A percentile compares a stretch with the other conserved stretches of the same genome.
phyloP scores from a whole-genome alignment of 2,888 invertebrate species.

The Apotomis betuletana region DNA sequence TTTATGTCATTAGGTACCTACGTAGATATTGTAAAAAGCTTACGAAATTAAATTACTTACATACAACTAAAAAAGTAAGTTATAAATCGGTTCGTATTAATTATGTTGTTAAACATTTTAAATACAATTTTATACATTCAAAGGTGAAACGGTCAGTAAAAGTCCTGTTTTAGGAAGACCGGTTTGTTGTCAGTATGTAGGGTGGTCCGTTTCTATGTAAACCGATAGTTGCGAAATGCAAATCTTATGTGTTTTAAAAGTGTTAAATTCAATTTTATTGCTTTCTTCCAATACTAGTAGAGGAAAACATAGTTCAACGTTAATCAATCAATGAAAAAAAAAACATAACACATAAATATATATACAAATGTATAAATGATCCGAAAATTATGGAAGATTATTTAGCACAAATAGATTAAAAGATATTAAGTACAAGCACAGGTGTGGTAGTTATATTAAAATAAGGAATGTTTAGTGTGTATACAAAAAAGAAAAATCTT shows the following conservation, averaged over 20 bases:
- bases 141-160: constrained; percentile 30
- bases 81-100: constrained; percentile 15
- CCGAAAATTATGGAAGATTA: too few relatives aligned
- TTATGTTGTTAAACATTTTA: constrained; percentile 19
- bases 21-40: not conserved
- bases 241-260: constrained; percentile 28
- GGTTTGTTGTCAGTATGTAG: constrained; percentile 20
- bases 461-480: too few relatives aligned
- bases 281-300: not conserved
- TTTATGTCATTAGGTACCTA: not conserved
- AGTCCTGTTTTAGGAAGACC: constrained; percentile 38
- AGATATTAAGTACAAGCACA: too few relatives aligned
- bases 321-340: not conserved
- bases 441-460: too few relatives aligned
- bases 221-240: constrained; percentile 21
- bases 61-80: not conserved
- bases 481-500: too few relatives aligned
- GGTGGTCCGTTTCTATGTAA: constrained; percentile 31
- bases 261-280: constrained; percentile 2
- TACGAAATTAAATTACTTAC: not conserved
- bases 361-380: too few relatives aligned
- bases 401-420: too few relatives aligned
- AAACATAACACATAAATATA: too few relatives aligned
- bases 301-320: not conserved
- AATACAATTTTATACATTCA: constrained; percentile 17